Evolutionary conservation across 2,113 vertebrate species (phyloP).

Genomic region (Ancistrus triradiatus): DNA sequence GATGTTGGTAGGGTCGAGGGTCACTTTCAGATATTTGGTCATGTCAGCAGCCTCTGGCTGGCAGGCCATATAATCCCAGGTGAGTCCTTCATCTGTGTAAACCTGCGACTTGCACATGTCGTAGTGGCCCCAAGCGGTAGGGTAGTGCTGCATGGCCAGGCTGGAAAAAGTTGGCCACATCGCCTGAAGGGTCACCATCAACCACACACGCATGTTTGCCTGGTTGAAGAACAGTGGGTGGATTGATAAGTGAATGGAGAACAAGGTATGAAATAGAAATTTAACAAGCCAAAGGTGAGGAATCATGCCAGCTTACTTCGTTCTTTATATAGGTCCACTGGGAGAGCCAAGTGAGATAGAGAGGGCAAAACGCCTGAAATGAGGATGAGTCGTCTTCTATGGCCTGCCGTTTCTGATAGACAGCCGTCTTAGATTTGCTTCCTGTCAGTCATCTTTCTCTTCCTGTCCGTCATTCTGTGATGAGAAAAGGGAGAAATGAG

Average conservation of each 20-base stretch:
- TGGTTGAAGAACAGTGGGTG: constrained; percentile 18
- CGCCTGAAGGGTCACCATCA: constrained; percentile 83
- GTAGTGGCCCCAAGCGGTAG: constrained; percentile 93
- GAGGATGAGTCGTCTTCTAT: constrained; percentile 59
- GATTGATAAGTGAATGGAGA: too few relatives aligned
- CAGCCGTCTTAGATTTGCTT: constrained; percentile 67
- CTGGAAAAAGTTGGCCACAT: constrained; percentile 83
- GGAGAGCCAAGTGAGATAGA: constrained; percentile 46
- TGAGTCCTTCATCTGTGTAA: constrained; percentile 90
- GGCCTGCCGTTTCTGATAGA: constrained; percentile 67
- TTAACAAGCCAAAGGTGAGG: constrained; percentile 61
- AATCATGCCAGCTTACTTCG: constrained; percentile 64
- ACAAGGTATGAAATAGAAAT: constrained; percentile 49
- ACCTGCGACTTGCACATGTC: constrained; percentile 94
- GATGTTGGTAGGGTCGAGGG: constrained; percentile 90
- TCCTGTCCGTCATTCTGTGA: constrained; percentile 51
- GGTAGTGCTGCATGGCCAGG: constrained; percentile 89
- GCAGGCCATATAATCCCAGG: constrained; percentile 99
- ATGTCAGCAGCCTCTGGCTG: constrained; percentile 95
- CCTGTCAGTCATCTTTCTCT: constrained; percentile 79
- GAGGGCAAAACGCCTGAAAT: constrained; percentile 50
- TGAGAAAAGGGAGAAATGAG: constrained; percentile 64
- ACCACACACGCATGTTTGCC: constrained; percentile 82
- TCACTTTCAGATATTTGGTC: constrained; percentile 93
- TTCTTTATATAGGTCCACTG: constrained; percentile 22